phyloP scores from a whole-genome alignment of 1,140 invertebrate species.

The Aphidius ervi region DNA sequence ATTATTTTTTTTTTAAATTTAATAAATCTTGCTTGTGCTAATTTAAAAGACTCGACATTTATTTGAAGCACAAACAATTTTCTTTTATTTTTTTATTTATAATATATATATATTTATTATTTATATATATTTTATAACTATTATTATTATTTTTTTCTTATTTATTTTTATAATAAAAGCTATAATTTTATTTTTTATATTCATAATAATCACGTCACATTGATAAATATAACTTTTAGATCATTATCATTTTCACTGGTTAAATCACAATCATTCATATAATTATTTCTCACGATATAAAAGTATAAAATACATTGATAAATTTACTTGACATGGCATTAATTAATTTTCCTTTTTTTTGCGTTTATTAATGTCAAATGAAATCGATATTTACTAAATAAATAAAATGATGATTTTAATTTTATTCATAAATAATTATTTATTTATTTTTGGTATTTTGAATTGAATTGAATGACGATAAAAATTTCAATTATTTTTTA shows the following conservation, averaged over 20 bases:
- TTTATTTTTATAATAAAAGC: slow-evolving; percentile 17
- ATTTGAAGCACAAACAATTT: background rate
- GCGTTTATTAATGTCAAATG: slow-evolving; percentile 11
- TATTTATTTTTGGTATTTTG: too few relatives aligned
- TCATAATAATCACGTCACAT: slow-evolving; percentile 29
- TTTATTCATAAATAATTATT: too few relatives aligned
- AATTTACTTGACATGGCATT: background rate
- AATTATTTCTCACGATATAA: slow-evolving; percentile 36
- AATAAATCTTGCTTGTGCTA: background rate
- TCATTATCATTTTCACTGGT: slow-evolving; percentile 22
- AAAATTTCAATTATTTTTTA: slow-evolving; percentile 13
- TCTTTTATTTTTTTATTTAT: background rate
- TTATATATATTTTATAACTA: background rate
- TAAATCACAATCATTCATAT: slow-evolving; percentile 29
- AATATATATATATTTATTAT: background rate
- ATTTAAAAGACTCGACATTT: too few relatives aligned
- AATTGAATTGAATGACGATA: background rate
- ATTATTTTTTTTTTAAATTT: background rate
- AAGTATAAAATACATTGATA: slow-evolving; percentile 39
- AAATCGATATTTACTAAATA: slow-evolving; percentile 1
- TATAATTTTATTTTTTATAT: slow-evolving; percentile 16
- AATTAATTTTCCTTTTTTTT: background rate
- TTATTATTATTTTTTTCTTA: background rate
- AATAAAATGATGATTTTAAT: background rate
- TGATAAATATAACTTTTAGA: slow-evolving; percentile 30